Conservation (phyloP, 2,113 vertebrate genomes). For the Rhombomys opimus region DNA sequence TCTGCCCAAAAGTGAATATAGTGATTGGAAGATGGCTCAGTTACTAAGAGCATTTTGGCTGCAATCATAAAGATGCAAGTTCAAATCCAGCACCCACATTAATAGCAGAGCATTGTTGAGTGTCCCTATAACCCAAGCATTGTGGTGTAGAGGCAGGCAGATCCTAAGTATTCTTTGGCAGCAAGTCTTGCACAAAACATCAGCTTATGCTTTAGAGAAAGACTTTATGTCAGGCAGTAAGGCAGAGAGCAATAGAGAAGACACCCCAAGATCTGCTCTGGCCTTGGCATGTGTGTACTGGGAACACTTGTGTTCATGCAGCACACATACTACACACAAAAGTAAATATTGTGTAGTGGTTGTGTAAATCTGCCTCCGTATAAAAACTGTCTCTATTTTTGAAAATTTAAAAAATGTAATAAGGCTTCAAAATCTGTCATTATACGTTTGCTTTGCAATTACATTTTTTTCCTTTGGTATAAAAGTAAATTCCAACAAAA, state of each 20-base stretch:
- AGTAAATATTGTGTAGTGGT: not conserved
- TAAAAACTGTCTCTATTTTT: not conserved
- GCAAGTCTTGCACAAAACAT: not conserved
- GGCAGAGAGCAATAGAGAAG: not conserved
- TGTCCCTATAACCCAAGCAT: not conserved
- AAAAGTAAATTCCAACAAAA: constrained; percentile 57
- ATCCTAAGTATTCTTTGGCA: not conserved
- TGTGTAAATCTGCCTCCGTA: not conserved
- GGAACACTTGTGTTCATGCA: not conserved
- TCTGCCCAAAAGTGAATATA: not conserved
- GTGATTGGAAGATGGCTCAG: not conserved
- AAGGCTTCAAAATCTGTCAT: not conserved
- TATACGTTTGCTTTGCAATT: constrained; percentile 20
- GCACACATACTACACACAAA: not conserved
- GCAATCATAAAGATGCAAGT: not conserved
- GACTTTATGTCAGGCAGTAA: not conserved
- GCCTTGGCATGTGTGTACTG: not conserved
- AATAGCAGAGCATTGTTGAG: not conserved
- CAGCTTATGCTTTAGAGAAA: not conserved
- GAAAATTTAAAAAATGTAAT: not conserved
- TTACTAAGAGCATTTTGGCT: not conserved
- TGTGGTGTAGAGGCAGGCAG: not conserved
- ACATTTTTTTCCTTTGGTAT: not conserved
- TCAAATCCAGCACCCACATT: not conserved
- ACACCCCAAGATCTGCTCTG: not conserved